Conservation (phyloP, 2,888 invertebrate species). For the Drosophila melanosoma region DNA sequence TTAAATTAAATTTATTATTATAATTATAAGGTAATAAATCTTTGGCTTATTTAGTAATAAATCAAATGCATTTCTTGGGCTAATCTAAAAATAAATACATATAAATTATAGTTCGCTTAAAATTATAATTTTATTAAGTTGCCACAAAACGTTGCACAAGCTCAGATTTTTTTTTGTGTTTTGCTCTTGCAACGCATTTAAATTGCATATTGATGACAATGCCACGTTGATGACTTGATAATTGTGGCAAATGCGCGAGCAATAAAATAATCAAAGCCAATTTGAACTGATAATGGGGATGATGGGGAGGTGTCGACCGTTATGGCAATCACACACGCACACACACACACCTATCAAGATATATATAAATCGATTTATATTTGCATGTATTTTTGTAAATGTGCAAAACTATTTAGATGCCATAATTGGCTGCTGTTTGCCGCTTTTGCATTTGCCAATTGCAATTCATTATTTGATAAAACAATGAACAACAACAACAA, state of each 20-base stretch:
- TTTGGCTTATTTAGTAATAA: neutral
- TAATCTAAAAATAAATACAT: neutral
- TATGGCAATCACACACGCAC: constrained; percentile 41
- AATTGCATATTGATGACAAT: constrained; percentile 78
- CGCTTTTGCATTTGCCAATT: constrained; percentile 20
- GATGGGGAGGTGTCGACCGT: constrained; percentile 4
- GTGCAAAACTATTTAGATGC: constrained; percentile 74
- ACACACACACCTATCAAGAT: constrained; percentile 5
- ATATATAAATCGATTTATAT: constrained; percentile 26
- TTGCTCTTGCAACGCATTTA: constrained; percentile 38
- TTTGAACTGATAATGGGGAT: constrained; percentile 36
- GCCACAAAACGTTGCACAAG: constrained; percentile 37
- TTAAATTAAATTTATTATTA: neutral
- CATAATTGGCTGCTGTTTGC: constrained; percentile 64
- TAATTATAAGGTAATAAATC: neutral
- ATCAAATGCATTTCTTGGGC: neutral
- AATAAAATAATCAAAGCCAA: constrained; percentile 79
- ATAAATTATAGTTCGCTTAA: neutral
- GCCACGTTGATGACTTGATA: constrained; percentile 81
- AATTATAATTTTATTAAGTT: neutral
- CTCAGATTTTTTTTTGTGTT: constrained; percentile 23
- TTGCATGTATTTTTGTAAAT: constrained; percentile 5
- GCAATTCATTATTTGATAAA: constrained; percentile 32
- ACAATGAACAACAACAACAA: constrained; percentile 25
- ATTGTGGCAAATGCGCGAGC: constrained; percentile 77